A percentile compares a stretch with the other conserved stretches of the same genome.
Conservation (phyloP, 2,113 vertebrate genomes). For the Euleptes europaea region DNA sequence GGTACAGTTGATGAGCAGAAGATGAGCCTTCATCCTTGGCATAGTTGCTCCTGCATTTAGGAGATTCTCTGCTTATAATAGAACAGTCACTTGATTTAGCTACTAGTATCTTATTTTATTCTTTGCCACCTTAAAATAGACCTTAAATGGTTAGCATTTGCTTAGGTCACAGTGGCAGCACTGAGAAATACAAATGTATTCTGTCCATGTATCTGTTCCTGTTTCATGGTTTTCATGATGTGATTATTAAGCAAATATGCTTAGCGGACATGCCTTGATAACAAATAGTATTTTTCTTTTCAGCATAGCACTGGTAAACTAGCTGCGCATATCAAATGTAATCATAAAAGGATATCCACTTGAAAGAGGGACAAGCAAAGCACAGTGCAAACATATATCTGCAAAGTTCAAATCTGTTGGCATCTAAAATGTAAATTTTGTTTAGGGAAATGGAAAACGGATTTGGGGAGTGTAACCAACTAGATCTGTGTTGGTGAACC, state of each 20-base stretch:
- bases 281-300: not conserved
- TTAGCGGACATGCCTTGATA: not conserved
- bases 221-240: not conserved
- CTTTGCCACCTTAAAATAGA: not conserved
- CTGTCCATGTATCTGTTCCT: not conserved
- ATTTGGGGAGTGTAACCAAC: not conserved
- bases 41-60: slow-evolving; percentile 1
- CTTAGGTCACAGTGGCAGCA: not conserved
- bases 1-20: not conserved
- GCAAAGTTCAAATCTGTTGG: not conserved
- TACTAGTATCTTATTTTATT: not conserved
- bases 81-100: not conserved
- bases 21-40: not conserved
- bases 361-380: slow-evolving; percentile 4
- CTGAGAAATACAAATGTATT: not conserved
- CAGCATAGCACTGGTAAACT: not conserved
- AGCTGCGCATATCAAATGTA: slow-evolving; percentile 4
- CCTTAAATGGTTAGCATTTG: not conserved
- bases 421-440: not conserved
- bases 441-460: not conserved
- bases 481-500: too few relatives aligned
- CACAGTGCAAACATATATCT: not conserved
- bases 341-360: not conserved
- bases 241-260: slow-evolving; percentile 9
- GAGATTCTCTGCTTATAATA: not conserved